Conservation (phyloP, 2,797 vertebrate species). For the Falco berigora region DNA sequence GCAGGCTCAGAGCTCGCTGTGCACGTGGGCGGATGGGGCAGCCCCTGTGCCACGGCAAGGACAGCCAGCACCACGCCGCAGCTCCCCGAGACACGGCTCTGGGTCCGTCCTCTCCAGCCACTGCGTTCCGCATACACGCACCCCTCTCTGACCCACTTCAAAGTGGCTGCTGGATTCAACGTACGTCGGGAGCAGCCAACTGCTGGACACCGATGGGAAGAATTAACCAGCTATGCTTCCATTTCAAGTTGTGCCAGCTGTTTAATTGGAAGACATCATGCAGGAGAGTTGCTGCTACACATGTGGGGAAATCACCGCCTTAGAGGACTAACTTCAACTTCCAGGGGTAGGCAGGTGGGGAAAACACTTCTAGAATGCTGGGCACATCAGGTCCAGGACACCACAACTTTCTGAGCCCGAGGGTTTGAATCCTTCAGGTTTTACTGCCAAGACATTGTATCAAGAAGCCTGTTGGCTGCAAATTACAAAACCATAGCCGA, state of each 20-base stretch:
- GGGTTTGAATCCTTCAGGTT: not conserved
- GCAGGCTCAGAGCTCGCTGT: accelerated
- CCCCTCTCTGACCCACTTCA: not conserved
- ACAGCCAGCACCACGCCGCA: not conserved
- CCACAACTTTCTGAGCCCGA: not conserved
- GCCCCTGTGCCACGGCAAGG: not conserved
- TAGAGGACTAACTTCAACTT: not conserved
- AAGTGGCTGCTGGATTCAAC: not conserved
- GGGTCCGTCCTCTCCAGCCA: not conserved
- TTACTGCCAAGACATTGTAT: not conserved
- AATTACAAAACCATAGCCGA: not conserved
- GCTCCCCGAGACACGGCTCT: not conserved
- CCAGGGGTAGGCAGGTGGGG: not conserved
- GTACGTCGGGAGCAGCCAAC: not conserved
- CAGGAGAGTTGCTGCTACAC: not conserved
- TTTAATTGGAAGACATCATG: not conserved
- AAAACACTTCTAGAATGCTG: not conserved
- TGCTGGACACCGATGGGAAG: not conserved
- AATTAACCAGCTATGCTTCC: not conserved
- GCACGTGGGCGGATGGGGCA: accelerated
- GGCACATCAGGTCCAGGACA: not conserved
- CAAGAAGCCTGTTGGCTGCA: not conserved
- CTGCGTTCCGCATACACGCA: not conserved
- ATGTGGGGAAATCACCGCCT: accelerated
- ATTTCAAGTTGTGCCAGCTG: not conserved